phyloP scores from a whole-genome alignment of 2,888 invertebrate species.

The Drosophila colorata region DNA sequence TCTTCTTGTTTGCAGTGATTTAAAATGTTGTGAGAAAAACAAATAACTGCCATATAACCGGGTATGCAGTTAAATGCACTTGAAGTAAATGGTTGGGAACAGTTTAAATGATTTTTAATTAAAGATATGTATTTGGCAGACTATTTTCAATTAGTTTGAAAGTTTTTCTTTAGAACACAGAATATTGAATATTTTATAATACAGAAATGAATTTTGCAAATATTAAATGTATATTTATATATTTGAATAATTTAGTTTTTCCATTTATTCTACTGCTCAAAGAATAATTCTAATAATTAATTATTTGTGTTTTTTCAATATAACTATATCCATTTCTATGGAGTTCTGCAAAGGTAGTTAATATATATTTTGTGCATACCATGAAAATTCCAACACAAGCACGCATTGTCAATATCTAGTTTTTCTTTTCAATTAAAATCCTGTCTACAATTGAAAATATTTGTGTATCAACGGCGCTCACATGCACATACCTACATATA shows the following conservation, averaged over 20 bases:
- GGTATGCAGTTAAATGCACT: constrained; percentile 9
- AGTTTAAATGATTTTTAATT: background rate
- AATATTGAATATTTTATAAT: too few species aligned
- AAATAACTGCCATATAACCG: constrained; percentile 52
- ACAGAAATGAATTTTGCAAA: too few species aligned
- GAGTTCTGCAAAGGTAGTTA: too few species aligned
- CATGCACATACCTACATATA: constrained; percentile 3
- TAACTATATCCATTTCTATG: too few species aligned
- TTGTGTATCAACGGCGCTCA: too few species aligned
- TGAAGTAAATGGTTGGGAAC: background rate
- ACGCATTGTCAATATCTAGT: constrained; percentile 7
- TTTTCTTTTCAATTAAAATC: constrained; percentile 48
- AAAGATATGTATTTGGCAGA: background rate
- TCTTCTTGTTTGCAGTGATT: constrained; percentile 64
- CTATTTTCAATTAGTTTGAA: too few species aligned
- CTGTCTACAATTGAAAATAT: constrained; percentile 45
- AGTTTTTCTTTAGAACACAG: too few species aligned
- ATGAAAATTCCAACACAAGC: background rate
- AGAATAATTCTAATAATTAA: too few species aligned
- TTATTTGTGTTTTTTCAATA: too few species aligned
- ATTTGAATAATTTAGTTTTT: too few species aligned
- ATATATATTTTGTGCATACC: background rate
- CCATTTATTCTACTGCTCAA: too few species aligned
- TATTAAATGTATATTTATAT: too few species aligned
- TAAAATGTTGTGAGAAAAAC: constrained; percentile 73